Base-by-base conservation (phyloP, 1,140 invertebrate genomes). In the Micrasema minimum region DNA sequence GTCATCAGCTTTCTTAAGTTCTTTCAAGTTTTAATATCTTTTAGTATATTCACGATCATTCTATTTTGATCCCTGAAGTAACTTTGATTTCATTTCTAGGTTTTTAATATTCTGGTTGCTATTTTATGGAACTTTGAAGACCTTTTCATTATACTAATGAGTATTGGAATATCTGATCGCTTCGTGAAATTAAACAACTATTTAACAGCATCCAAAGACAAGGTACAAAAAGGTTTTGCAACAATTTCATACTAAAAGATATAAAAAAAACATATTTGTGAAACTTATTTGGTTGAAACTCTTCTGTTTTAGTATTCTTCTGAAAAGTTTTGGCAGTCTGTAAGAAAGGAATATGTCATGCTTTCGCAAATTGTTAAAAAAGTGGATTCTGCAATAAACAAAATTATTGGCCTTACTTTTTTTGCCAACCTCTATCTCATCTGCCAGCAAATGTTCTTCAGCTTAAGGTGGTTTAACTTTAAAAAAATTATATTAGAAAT, bases 101-200 rank as follows among this genome's bases (percentile, higher is more conserved):
- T 81, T 43, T 72, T 82, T 10, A 84, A 85, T 66, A 69, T 85
- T 1, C 72, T 85, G 3, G 81, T 80, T 62, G 84, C 85, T 0
- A 88, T 89, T 61, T 83, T 85, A 1, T 90, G 88, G 85, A 90
- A 88, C 69, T 90, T 88, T 41, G 85, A 87, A 77, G 89, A 90
- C 76, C 75, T 89, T 0, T 90, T 90, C 72, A 85, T 90, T 6
- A 89, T 90, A 50, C 76, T 89, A 0, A 77, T 90, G 10, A 88
- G 89, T 59, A 75, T 87, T 11, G 86, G 86, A 9, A 66, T 90
- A 26, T 79, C 86, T 0, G 82, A 85, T 48, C 82, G 88, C 51
- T 89, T 90, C 74, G 81, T 83, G 35, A 87, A 87, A 70, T 76
- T 90, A 18, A 87, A 87, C 23, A 76, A 77, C 26, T 79, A 85